Evolutionary conservation across 1,140 invertebrate genomes (phyloP).

Genomic region (Ceratina australensis): DNA sequence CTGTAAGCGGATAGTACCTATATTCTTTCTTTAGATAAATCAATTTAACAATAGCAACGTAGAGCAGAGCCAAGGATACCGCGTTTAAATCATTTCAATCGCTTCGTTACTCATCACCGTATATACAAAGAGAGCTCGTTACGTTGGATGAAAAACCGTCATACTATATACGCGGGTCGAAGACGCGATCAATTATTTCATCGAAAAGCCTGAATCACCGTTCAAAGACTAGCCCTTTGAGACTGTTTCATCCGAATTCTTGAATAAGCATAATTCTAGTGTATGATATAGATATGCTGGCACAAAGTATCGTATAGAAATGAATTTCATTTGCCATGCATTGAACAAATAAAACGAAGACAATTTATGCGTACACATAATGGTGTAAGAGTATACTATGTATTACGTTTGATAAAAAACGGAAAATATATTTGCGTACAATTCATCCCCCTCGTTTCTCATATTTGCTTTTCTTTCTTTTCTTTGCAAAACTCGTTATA

Average conservation of each 20-base stretch:
- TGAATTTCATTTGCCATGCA: not conserved
- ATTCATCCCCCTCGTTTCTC: not conserved
- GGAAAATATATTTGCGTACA: no score
- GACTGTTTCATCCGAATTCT: not conserved
- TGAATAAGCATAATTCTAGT: not conserved
- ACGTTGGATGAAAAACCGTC: not conserved
- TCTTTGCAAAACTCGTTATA: not conserved
- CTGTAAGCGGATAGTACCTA: not conserved
- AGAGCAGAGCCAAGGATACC: slow-evolving; percentile 9
- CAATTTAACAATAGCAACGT: not conserved
- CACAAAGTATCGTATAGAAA: not conserved
- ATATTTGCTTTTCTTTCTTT: no score
- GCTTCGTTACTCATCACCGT: not conserved
- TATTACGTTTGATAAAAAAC: not conserved
- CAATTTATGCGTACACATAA: no score
- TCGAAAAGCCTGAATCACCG: not conserved
- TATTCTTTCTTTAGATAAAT: not conserved
- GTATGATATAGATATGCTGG: not conserved
- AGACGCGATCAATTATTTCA: not conserved
- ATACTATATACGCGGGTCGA: not conserved
- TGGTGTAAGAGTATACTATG: no score
- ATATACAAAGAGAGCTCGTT: slow-evolving; percentile 7
- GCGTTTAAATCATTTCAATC: slow-evolving; percentile 10
- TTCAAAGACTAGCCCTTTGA: not conserved
- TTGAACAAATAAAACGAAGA: no score